Conservation (phyloP, 2,113 vertebrate genomes). For the Capra hircus region DNA sequence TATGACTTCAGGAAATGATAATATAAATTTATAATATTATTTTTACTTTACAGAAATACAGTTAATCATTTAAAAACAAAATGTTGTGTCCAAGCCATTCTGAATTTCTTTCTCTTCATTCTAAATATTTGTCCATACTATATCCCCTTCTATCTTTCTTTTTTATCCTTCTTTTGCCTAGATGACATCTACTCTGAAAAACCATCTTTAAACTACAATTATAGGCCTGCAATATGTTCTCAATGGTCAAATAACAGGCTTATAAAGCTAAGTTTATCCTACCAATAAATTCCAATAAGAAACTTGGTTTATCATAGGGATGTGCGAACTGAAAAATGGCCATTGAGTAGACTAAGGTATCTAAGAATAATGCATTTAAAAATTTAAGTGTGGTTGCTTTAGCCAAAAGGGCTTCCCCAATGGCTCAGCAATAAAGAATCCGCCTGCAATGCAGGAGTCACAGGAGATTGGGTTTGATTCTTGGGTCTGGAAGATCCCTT, state of each 20-base stretch:
- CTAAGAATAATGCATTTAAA: not conserved
- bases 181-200: not conserved
- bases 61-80: not conserved
- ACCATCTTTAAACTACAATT: not conserved
- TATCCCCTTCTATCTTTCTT: not conserved
- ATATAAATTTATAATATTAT: not conserved
- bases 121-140: not conserved
- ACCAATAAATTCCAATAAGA: not conserved
- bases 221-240: not conserved
- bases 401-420: not conserved
- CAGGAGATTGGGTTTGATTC: not conserved
- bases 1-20: not conserved
- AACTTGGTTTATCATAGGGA: not conserved
- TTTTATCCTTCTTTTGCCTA: not conserved
- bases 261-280: not conserved
- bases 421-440: not conserved
- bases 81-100: not conserved
- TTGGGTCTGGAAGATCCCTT: not conserved
- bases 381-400: not conserved
- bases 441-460: not conserved
- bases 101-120: not conserved
- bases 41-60: not conserved
- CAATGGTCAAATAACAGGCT: not conserved
- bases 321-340: not conserved
- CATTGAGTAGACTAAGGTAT: not conserved